A percentile compares a stretch with the other conserved stretches of the same genome.
Conservation (phyloP, 2,888 invertebrate genomes). For the Blastobasis adustella region DNA sequence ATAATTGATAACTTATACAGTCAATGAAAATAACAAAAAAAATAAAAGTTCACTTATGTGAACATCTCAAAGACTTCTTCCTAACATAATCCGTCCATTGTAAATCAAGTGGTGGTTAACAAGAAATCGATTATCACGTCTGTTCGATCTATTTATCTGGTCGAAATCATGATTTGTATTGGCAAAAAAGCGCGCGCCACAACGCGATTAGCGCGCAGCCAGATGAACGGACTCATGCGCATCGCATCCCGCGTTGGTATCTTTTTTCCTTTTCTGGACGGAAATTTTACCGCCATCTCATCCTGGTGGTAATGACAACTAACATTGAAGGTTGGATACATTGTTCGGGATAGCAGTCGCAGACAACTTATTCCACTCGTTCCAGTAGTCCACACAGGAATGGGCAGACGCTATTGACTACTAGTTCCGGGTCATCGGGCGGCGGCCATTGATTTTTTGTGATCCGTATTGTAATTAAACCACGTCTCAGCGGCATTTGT, state of each 20-base stretch:
- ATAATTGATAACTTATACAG: too few species aligned
- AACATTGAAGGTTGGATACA: too few species aligned
- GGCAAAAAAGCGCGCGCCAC: constrained; percentile 55
- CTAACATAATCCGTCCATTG: too few species aligned
- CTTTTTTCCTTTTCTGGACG: constrained; percentile 1
- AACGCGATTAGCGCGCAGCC: constrained; percentile 40
- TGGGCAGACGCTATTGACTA: constrained; percentile 26
- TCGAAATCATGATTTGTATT: constrained; percentile 30
- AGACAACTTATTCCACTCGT: too few species aligned
- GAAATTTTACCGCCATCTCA: too few species aligned
- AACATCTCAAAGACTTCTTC: too few species aligned
- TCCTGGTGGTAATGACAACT: too few species aligned
- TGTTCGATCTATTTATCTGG: constrained; percentile 35
- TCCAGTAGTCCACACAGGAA: constrained; percentile 12
- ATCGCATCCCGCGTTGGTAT: constrained; percentile 5
- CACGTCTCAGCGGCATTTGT: constrained; percentile 3
- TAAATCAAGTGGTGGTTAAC: too few species aligned
- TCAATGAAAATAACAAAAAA: too few species aligned
- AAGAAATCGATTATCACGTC: constrained; percentile 49
- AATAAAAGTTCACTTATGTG: too few species aligned
- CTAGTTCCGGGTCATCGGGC: constrained; percentile 49
- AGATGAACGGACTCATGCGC: constrained; percentile 19
- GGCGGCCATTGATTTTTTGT: constrained; percentile 38
- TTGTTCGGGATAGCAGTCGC: too few species aligned
- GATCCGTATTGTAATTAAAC: constrained; percentile 19